Evolutionary conservation across 2,113 vertebrate species (phyloP), one percentile per base, ranked within the genome.

Genomic region (Rhadina sibilatrix): DNA sequence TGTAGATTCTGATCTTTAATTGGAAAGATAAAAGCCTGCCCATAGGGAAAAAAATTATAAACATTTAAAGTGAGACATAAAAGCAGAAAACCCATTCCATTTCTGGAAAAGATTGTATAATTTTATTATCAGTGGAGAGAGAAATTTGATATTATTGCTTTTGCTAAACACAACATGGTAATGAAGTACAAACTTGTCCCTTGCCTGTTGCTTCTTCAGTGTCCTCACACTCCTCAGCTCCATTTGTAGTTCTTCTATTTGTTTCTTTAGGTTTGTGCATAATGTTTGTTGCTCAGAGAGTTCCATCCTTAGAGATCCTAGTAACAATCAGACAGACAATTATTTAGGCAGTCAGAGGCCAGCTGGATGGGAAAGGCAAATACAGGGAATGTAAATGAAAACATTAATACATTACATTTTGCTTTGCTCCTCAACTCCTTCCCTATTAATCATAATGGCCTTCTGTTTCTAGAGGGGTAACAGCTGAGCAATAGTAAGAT

Each of bases 281-380:
- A 97, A 97, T 2, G 97, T 98, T 80, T 98, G 98, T 87, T 99
- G 98, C 95, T 99, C 99, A 5, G 97, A 98, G 88, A 99, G 94
- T 97, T 99, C 99, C 79, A 98, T 97, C 50, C 97, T 97, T 83
- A 99, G 98, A 94, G 99, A 98, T 86, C 99, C 99, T 99, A 97
- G 56, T n/a, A 79, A 82, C 53, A 95, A 78, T 21, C 52, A 93
- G 60, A 94, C 20, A 65, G 87, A 94, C 31, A 89, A 79, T 52
- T n/a, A 78, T 59, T 72, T 82, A 85, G 53, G 28, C 49, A 61
- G 64, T 4, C 25, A 72, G 63, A 74, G 27, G 74, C 42, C 40
- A 95, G n/a, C 37, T 12, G 50, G 25, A 52, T 2, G 8, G 42
- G 40, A 30, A 79, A 90, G 31, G 61, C 11, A 59, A 65, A 47